Evolutionary conservation across 2,113 vertebrate genomes (phyloP), one percentile per base, ranked within the genome.

Genomic region (Rhynchomys soricoides): DNA sequence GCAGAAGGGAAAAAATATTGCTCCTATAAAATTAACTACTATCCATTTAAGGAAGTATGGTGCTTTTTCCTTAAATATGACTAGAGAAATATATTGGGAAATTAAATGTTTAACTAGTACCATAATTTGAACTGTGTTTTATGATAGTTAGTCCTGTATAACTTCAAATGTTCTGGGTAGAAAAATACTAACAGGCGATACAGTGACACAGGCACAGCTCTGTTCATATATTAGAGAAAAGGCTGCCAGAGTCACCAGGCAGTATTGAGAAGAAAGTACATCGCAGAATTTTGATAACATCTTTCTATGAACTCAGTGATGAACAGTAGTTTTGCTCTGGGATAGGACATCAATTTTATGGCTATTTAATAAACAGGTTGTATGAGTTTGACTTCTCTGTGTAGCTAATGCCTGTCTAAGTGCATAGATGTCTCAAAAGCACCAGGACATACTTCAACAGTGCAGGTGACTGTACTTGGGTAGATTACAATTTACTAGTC

Each of bases 351-450:
- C 0, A 85, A 93, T 91, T 95, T 96, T 96, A 96, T 79, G 96
- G 97, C 83, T 93, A 98, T 95, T 96, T 96, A 97, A 93, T 0
- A 3, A 97, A 96, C 15, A 93, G 37, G 66, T 48, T 90, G 15
- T 64, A 86, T 7, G 3, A 0, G 17, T 17, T 93, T 97, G 83
- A 59, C 31, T 96, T 78, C 55, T 1, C 34, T 88, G 43, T 87
- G 15, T 70, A 90, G 73, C 77, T 87, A 62, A 96, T 89, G 59
- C n/a, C 5, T 86, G 68, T 78, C 94, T 94, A 97, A 96, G 95
- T 71, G 48, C 37, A 90, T 40, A 95, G 75, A 90, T 1, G 78
- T 34, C 10, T 96, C 48, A 34, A 89, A 10, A 94, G 66, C 7
- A 93, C 68, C 85, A 83, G 0, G 24, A 88, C 95, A 95, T 37